These are phyloP conservation scores for Epizoanthus illoricatus DNA, from an alignment of 92 coral and sea anemone species.

Conservation along the genomic window DNA sequence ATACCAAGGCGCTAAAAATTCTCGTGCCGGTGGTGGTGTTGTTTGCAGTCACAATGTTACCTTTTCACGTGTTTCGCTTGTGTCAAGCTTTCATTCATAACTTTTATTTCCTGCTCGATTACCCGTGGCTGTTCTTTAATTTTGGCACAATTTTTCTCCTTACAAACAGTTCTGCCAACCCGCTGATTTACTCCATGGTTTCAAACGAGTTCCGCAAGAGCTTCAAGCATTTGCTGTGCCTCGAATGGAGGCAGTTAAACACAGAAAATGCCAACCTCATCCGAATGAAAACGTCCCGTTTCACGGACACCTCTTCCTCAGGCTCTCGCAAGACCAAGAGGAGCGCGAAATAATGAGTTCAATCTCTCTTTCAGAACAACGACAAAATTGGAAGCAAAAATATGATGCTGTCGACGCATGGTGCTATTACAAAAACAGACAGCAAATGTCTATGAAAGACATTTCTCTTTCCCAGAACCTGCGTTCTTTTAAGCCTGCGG, in stretches of 20 bases:
- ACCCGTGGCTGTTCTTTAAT: constrained; percentile 76
- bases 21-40: constrained; percentile 89
- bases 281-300: not conserved
- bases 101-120: constrained; percentile 39
- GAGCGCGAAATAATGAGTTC: no score
- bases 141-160: constrained; percentile 62
- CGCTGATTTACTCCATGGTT: constrained; percentile 88
- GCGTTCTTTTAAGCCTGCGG: no score
- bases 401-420: no score
- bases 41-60: constrained; percentile 90
- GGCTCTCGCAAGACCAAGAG: not conserved
- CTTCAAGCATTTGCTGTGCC: constrained; percentile 75
- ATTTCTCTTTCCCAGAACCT: no score
- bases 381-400: no score
- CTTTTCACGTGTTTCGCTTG: constrained; percentile 78
- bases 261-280: not conserved
- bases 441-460: no score
- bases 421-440: no score
- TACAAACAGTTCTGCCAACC: constrained; percentile 86
- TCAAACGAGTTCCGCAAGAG: constrained; percentile 85
- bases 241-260: constrained; percentile 57
- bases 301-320: not conserved
- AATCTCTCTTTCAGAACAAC: no score
- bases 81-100: constrained; percentile 55
- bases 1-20: constrained; percentile 87